Conservation (phyloP, 2,888 invertebrate genomes). For the Tromatobia lineatoria region DNA sequence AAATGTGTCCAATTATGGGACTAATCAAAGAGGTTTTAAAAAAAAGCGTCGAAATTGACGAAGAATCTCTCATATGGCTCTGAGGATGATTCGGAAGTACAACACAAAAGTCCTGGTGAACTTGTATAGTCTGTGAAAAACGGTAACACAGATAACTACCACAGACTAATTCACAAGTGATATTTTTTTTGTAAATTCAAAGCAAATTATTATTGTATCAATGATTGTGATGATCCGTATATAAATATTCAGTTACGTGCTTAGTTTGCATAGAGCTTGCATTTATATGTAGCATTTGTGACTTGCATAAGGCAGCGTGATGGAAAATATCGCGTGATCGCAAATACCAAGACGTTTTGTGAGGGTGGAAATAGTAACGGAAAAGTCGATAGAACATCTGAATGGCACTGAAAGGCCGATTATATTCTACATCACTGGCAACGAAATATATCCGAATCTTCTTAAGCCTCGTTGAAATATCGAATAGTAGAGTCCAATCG, state of each 20-base stretch:
- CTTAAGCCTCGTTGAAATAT: conserved; percentile 21
- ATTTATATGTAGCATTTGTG: conserved; percentile 15
- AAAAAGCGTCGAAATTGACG: too few relatives aligned
- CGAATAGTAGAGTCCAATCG: background rate
- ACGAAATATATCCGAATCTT: conserved; percentile 46
- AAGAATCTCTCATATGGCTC: too few relatives aligned
- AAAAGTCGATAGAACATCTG: conserved; percentile 40
- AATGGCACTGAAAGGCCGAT: conserved; percentile 43
- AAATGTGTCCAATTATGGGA: too few relatives aligned
- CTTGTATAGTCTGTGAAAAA: too few relatives aligned
- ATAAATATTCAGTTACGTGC: background rate
- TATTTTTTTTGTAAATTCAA: background rate
- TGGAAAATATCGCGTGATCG: conserved; percentile 46
- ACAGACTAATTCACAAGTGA: too few relatives aligned
- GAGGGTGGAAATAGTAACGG: conserved; percentile 35
- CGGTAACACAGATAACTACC: too few relatives aligned
- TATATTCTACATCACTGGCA: conserved; percentile 17
- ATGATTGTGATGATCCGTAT: background rate
- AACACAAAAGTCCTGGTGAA: too few relatives aligned
- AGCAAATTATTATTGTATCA: background rate
- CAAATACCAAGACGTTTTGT: conserved; percentile 17
- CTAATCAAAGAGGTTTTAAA: too few relatives aligned
- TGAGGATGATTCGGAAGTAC: too few relatives aligned
- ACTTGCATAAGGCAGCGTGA: conserved; percentile 5
- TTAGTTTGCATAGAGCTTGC: background rate